Base-by-base conservation (phyloP, 1,140 invertebrate genomes). In the Cotesia chilonis region DNA sequence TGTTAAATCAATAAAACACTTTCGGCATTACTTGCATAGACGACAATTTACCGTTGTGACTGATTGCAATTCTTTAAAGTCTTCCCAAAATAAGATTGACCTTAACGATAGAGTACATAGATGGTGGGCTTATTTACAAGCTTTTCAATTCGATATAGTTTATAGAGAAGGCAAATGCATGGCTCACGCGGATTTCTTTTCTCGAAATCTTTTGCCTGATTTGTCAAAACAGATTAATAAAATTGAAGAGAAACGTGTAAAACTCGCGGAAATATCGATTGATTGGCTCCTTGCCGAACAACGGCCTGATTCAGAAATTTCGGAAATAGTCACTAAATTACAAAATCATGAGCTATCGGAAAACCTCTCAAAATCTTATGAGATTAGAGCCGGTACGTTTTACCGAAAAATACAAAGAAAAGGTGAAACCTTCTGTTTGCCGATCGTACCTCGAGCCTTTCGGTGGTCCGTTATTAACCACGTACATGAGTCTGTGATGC, bases 81-180 rank as follows among this genome's bases (percentile, higher is more conserved):
- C 75, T 73, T 76, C 79, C 0, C 14, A 47, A 71, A 80, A 76
- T 73, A 82, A 79, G 76, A 77, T 75, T 77, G 73, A 82, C 75
- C 76, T 85, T 72, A 75, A 71, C 0, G 82, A 84, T 1, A 65
- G 82, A 36, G 81, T 77, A 1, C 77, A 83, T 64, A 64, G 81
- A n/a, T 85, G 82, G 79, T 84, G 81, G 79, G 72, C 78, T 7
- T 80, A 68, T 74, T 73, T 82, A 72, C 78, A 84, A 71, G 35
- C 74, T 10, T 80, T 80, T 41, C 75, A 82, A 52, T 81, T 82
- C 38, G 71, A 73, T 9, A 71, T 76, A 17, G 12, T 67, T 4
- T 72, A 72, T 68, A n/a, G 65, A 59, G 68, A 72, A 10, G 72
- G 69, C 12, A 74, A 68, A 28, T 57, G 51, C 4, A 76, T 76